Conservation (phyloP, 1,140 invertebrate species). For the Drosophila tani region DNA sequence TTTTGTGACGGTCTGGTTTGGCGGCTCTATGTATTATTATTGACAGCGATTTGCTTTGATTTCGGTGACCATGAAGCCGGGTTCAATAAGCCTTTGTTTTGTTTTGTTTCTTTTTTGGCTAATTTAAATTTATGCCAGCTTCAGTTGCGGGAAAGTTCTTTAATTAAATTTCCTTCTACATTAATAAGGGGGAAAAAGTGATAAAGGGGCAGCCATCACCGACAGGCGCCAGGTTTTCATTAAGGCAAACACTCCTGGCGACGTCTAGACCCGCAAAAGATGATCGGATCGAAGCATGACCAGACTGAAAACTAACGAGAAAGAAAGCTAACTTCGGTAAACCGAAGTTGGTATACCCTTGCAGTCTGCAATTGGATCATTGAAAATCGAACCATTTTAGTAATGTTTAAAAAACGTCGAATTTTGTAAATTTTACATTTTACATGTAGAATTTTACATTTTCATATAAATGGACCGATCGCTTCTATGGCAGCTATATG, state of each 20-base stretch:
- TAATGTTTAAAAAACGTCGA: too few relatives aligned
- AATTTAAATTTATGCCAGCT: constrained; percentile 54
- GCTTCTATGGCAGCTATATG: too few relatives aligned
- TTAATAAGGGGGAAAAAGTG: constrained; percentile 15
- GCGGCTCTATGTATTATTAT: constrained; percentile 53
- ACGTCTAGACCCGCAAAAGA: constrained; percentile 52
- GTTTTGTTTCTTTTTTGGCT: constrained; percentile 33
- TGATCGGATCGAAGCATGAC: constrained; percentile 41
- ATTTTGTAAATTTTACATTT: too few relatives aligned
- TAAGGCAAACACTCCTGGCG: constrained; percentile 49
- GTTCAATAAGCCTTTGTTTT: constrained; percentile 71
- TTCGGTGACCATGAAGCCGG: constrained; percentile 72
- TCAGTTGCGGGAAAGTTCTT: constrained; percentile 50
- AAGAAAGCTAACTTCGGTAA: too few relatives aligned
- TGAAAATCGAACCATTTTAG: too few relatives aligned
- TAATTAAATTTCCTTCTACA: constrained; percentile 71
- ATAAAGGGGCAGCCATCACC: background rate
- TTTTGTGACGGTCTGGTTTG: constrained; percentile 60
- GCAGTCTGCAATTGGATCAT: too few relatives aligned
- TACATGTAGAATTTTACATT: too few relatives aligned
- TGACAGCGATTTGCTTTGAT: constrained; percentile 77
- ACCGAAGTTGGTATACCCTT: too few relatives aligned
- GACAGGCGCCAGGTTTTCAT: constrained; percentile 73
- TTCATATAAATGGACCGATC: too few relatives aligned
- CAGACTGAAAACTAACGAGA: constrained; percentile 55